Percentiles rank a stretch among this genome's conserved stretches.
phyloP scores from a whole-genome alignment of 2,113 vertebrate genomes.

The Vulpes ferrilata region DNA sequence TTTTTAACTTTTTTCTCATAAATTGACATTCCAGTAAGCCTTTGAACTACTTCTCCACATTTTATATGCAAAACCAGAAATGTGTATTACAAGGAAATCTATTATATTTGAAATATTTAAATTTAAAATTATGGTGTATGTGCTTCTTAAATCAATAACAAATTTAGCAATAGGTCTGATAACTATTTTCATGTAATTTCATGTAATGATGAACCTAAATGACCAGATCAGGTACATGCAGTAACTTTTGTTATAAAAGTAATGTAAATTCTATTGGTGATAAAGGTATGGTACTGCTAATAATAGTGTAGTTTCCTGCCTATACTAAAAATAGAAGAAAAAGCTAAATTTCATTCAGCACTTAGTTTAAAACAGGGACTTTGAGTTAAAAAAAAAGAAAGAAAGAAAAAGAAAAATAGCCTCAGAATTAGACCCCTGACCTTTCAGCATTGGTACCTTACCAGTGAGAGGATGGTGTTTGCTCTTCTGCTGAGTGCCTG shows the following conservation, averaged over 20 bases:
- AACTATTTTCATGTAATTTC: neutral
- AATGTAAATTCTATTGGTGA: neutral
- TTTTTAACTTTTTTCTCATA: neutral
- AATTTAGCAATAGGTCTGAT: neutral
- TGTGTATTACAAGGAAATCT: neutral
- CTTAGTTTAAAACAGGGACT: neutral
- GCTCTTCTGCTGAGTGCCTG: neutral
- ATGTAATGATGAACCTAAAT: neutral
- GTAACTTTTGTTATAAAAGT: neutral
- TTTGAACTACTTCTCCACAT: neutral
- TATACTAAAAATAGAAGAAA: neutral
- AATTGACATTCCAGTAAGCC: neutral
- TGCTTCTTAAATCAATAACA: neutral
- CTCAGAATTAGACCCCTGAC: neutral
- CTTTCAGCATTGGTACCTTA: neutral
- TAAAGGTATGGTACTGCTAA: neutral
- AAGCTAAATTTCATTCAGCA: neutral
- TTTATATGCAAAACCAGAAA: constrained; percentile 8
- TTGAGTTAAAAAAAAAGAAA: neutral
- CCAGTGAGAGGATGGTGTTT: too few species aligned
- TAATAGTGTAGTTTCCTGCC: neutral
- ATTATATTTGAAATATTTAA: constrained; percentile 1
- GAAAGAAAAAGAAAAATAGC: too few species aligned
- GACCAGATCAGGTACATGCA: neutral
- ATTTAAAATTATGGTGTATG: neutral